Evolutionary conservation across 1,140 invertebrate genomes (phyloP).

Genomic region (Aphis gossypii): DNA sequence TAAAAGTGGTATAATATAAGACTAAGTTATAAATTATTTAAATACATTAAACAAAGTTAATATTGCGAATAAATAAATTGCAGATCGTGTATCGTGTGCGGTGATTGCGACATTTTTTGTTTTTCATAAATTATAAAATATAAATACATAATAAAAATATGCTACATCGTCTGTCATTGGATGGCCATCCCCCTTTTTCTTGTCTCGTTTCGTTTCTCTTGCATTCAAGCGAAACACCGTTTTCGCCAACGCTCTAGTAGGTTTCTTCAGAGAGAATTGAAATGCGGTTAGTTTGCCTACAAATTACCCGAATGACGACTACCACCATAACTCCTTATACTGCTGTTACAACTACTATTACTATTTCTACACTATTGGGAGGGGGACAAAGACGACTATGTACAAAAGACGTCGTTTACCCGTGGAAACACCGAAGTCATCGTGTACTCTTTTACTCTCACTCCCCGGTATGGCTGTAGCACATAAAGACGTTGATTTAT

Average conservation of each 20-base stretch:
- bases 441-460: not conserved
- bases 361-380: not conserved
- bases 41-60: not conserved
- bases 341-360: not conserved
- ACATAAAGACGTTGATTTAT: constrained; percentile 50
- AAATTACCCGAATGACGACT: constrained; percentile 42
- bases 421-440: constrained; percentile 12
- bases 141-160: not conserved
- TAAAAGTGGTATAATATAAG: not conserved
- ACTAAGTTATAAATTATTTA: not conserved
- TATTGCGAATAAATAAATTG: not conserved
- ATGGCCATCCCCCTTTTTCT: not conserved
- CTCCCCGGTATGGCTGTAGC: not conserved
- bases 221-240: not conserved
- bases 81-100: not conserved
- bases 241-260: not conserved
- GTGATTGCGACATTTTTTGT: not conserved
- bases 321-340: not conserved
- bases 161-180: not conserved
- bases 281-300: constrained; percentile 45
- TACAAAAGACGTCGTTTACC: constrained; percentile 27
- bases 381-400: not conserved
- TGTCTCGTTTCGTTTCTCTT: not conserved
- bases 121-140: not conserved
- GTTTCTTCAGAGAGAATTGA: constrained; percentile 43